Conservation (phyloP, 2,113 vertebrate genomes). For the Bubo bubo region DNA sequence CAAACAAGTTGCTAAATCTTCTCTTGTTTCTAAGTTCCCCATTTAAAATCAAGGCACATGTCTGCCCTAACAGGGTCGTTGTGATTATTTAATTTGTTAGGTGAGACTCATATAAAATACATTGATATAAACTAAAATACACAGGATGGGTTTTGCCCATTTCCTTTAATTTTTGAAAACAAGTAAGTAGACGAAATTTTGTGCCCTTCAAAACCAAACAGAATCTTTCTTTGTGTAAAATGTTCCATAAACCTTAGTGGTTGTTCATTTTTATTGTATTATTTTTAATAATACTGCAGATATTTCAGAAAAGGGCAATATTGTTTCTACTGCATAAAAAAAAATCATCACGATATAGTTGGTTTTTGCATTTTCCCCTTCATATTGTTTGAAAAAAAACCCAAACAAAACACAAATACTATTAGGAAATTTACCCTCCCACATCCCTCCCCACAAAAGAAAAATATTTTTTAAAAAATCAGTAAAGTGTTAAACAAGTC, state of each 20-base stretch:
- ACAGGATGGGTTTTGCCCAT: constrained; percentile 21
- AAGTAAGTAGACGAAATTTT: constrained; percentile 78
- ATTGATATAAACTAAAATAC: neutral
- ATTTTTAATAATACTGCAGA: constrained; percentile 83
- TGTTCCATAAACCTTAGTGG: constrained; percentile 71
- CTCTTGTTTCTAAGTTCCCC: neutral
- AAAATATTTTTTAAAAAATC: constrained; percentile 55
- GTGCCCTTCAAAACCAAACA: constrained; percentile 82
- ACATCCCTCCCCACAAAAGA: constrained; percentile 15
- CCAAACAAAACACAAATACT: constrained; percentile 53
- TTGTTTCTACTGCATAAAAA: constrained; percentile 86
- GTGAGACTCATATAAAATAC: neutral
- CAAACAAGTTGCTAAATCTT: neutral
- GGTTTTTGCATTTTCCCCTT: neutral
- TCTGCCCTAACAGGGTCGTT: neutral
- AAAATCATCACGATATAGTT: constrained; percentile 76
- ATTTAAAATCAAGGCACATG: neutral
- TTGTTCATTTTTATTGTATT: constrained; percentile 45
- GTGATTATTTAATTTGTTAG: neutral
- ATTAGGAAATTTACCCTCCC: constrained; percentile 70
- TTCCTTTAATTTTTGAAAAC: constrained; percentile 91
- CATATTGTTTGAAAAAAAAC: constrained; percentile 41
- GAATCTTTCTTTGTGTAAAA: constrained; percentile 76
- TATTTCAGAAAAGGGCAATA: constrained; percentile 80
- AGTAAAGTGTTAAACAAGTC: constrained; percentile 76